These are phyloP conservation scores for Coenonympha glycerion DNA, from an alignment of 2,888 invertebrate genomes.

Conservation along the genomic window DNA sequence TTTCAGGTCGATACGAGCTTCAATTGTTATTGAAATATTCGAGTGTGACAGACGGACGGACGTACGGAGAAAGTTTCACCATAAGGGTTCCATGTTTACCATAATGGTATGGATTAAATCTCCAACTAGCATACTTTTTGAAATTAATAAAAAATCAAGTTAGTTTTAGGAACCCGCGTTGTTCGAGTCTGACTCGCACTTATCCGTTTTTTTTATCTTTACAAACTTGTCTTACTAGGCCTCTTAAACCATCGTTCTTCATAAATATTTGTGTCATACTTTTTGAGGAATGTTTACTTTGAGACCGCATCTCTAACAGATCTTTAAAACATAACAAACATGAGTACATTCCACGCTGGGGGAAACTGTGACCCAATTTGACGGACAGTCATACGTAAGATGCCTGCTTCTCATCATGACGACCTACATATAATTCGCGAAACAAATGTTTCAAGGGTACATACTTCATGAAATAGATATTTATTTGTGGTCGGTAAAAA, in stretches of 20 bases:
- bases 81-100: too few species aligned
- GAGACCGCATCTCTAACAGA: background rate
- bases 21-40: too few species aligned
- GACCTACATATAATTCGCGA: slow-evolving; percentile 22
- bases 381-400: slow-evolving; percentile 15
- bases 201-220: background rate
- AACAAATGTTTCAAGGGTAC: slow-evolving; percentile 4
- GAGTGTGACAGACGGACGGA: too few species aligned
- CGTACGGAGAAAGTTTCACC: too few species aligned
- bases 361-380: slow-evolving; percentile 21
- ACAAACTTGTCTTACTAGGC: too few species aligned
- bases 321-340: background rate
- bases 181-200: too few species aligned
- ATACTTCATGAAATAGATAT: background rate
- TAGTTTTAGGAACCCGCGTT: too few species aligned
- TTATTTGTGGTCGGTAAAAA: background rate
- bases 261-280: background rate
- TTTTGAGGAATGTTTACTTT: background rate
- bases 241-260: background rate
- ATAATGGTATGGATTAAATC: too few species aligned
- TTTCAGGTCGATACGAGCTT: too few species aligned
- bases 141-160: too few species aligned
- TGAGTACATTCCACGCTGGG: slow-evolving; percentile 11
- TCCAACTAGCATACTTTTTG: too few species aligned
- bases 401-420: slow-evolving; percentile 20